Conservation (phyloP, 2,113 vertebrate genomes). For the Grallaria varia region DNA sequence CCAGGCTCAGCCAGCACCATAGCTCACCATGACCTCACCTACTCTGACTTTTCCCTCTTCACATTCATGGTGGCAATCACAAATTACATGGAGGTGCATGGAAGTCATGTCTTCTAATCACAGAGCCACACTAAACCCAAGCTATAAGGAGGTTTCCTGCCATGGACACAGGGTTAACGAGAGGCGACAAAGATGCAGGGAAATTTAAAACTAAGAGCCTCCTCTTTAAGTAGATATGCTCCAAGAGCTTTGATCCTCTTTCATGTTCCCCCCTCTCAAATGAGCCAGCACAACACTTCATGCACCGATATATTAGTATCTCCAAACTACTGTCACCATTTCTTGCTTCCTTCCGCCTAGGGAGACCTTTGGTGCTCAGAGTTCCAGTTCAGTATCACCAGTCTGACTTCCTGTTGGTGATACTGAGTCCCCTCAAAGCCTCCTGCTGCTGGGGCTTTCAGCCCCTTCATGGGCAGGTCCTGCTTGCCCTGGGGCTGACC, state of each 20-base stretch:
- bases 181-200: background rate
- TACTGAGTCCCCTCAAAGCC: background rate
- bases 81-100: rapidly evolving
- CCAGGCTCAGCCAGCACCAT: background rate
- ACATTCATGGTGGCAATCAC: background rate
- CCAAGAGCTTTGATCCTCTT: background rate
- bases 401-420: background rate
- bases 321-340: background rate
- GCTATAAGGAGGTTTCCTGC: background rate
- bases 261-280: background rate
- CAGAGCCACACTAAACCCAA: background rate
- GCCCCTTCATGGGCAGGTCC: background rate
- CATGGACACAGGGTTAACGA: rapidly evolving
- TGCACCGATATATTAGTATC: rapidly evolving
- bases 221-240: background rate
- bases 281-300: background rate
- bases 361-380: background rate
- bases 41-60: background rate
- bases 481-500: rapidly evolving
- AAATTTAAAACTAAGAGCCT: background rate
- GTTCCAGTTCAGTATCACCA: background rate
- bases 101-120: background rate
- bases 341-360: background rate
- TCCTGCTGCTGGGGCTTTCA: background rate
- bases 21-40: background rate